These are phyloP conservation scores for Cynoglossus semilaevis DNA, from an alignment of 2,113 vertebrate genomes.

Conservation along the genomic window DNA sequence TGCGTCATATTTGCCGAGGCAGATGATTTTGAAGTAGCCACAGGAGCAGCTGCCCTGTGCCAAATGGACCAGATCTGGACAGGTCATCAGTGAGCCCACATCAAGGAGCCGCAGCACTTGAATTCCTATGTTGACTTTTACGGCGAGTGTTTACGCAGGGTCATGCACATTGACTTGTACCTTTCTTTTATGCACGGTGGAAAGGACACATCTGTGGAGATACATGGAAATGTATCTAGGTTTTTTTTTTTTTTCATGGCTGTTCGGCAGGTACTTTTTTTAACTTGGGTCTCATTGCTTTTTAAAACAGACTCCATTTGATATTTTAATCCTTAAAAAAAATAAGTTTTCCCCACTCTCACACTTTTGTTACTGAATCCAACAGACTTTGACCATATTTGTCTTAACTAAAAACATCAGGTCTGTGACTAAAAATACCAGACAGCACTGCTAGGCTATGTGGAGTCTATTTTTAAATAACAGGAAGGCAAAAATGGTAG, in stretches of 20 bases:
- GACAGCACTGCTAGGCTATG: no score
- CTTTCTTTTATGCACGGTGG: constrained; percentile 61
- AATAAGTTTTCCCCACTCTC: background rate
- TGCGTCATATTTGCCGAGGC: constrained; percentile 58
- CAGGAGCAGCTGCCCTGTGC: constrained; percentile 55
- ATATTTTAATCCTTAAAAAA: background rate
- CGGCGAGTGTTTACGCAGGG: constrained; percentile 76
- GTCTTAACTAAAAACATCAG: background rate
- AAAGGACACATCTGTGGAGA: constrained; percentile 53
- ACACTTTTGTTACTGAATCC: background rate
- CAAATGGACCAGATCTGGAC: constrained; percentile 58
- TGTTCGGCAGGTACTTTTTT: background rate
- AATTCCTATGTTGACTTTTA: constrained; percentile 74
- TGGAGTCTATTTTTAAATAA: no score
- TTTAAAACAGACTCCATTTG: no score
- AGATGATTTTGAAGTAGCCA: constrained; percentile 56
- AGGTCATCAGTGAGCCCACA: constrained; percentile 67
- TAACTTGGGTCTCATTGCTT: no score
- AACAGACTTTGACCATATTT: background rate
- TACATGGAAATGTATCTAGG: constrained; percentile 49
- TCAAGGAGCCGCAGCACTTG: constrained; percentile 60
- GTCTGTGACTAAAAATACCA: background rate
- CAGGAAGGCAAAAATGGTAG: no score
- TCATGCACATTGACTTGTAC: constrained; percentile 73
- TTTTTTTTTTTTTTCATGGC: constrained; percentile 36